A percentile compares a stretch with the other conserved stretches of the same genome.
These are phyloP conservation scores for Cosmia trapezina DNA, from an alignment of 2,888 invertebrate species.

Conservation along the genomic window DNA sequence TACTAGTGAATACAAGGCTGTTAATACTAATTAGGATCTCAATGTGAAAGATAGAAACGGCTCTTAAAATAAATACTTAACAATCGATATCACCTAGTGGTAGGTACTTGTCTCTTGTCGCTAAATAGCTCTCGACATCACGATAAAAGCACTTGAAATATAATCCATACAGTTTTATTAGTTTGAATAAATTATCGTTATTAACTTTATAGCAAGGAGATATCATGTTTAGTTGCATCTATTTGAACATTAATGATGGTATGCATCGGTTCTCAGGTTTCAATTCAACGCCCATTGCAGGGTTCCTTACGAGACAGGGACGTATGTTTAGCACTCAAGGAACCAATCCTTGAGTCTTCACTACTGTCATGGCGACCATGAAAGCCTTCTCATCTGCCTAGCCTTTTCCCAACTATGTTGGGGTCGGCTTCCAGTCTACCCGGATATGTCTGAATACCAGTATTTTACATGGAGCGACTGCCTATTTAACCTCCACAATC, in stretches of 20 bases:
- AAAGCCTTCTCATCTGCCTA: no score
- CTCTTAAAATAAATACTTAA: slow-evolving; percentile 3
- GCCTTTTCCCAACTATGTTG: no score
- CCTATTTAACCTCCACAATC: no score
- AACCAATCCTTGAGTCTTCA: background rate
- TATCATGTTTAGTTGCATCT: slow-evolving; percentile 22
- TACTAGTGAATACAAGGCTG: background rate
- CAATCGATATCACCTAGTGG: slow-evolving; percentile 6
- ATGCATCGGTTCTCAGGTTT: slow-evolving; percentile 23
- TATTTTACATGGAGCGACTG: no score
- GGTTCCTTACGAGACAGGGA: no score
- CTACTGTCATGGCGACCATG: background rate
- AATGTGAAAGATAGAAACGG: background rate
- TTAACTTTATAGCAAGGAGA: slow-evolving; percentile 20
- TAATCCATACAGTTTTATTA: slow-evolving; percentile 41
- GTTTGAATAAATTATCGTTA: slow-evolving; percentile 39
- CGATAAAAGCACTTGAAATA: slow-evolving; percentile 36
- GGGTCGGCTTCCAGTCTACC: no score
- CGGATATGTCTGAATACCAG: no score
- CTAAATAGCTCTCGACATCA: slow-evolving; percentile 11
- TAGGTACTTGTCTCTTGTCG: slow-evolving; percentile 12
- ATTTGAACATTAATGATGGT: slow-evolving; percentile 9
- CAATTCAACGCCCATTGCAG: background rate
- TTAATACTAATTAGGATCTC: background rate
- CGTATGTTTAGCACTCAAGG: background rate